Evolutionary conservation across 2,797 vertebrate genomes (phyloP), one percentile per base, ranked within the genome.

Genomic region (Crenichthys baileyi): DNA sequence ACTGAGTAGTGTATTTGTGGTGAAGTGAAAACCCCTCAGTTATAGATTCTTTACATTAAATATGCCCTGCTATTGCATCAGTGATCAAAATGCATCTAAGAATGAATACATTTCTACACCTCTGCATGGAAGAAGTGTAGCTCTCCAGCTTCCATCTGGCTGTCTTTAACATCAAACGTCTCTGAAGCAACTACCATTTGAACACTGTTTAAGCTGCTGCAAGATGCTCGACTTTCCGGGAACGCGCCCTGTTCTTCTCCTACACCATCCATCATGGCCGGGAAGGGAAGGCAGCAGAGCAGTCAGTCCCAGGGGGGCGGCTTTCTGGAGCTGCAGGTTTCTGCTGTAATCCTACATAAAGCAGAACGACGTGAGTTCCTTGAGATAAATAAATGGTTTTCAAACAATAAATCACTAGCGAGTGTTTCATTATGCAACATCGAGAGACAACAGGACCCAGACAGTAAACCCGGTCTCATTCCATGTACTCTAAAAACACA

Each of bases 131-230:
- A 44, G 44, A 44, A 44, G 44, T 44, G 44, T 44, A 7, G 44
- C 6, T 44, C 44, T 9, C 44, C 44, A 44, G 44, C 5, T 44
- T 44, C 2, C 4, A 44, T 44, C 44, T 3, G 44, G 5, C 44
- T 3, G 44, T 44, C 44, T 26, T 41, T 75, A 72, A 48, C 55
- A 60, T 83, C 73, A 50, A 41, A 73, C 13, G 68, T 80, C 71
- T 76, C 70, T 78, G 83, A 79, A 84, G 75, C 65, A 72, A 79
- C 78, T 87, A 87, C 83, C 84, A 77, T 83, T 70, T 89, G 89
- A 94, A 84, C 55, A 85, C 89, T 93, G 89, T 94, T 95, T 94
- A 94, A 93, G 93, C 91, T 85, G 88, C 87, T 85, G 78, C 65
- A 85, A 89, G 91, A 83, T 75, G 80, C 90, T 85, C 36, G 13